Conservation (phyloP, 1,140 invertebrate genomes). For the Triops cancriformis region DNA sequence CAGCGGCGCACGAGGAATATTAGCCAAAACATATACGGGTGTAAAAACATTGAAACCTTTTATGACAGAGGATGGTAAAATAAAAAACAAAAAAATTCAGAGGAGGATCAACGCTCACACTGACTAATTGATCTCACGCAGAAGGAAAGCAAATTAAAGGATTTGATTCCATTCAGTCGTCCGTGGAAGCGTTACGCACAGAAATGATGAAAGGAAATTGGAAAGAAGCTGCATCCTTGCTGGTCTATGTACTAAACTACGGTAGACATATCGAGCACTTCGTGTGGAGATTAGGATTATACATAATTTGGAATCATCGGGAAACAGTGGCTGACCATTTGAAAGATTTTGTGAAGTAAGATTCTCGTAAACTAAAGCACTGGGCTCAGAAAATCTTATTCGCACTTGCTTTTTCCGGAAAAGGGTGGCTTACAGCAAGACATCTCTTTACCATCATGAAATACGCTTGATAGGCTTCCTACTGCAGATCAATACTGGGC, state of each 20-base stretch:
- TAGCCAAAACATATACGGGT: background rate
- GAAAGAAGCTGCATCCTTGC: background rate
- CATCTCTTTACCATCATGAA: background rate
- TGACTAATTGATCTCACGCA: background rate
- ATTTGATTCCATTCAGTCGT: background rate
- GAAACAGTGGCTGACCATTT: background rate
- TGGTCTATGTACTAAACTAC: background rate
- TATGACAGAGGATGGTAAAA: background rate
- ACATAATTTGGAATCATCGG: background rate
- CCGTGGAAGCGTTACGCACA: background rate
- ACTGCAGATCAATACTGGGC: background rate
- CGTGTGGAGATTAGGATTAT: background rate
- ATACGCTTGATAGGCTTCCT: background rate
- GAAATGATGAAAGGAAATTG: constrained; percentile 1
- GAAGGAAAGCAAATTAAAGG: background rate
- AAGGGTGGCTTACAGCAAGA: background rate
- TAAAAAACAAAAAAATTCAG: background rate
- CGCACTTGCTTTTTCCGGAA: background rate
- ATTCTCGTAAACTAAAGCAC: too few relatives aligned
- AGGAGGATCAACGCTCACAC: too few relatives aligned
- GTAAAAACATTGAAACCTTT: background rate
- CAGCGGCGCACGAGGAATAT: background rate
- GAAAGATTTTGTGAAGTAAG: background rate
- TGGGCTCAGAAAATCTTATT: background rate
- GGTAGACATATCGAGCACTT: background rate